Evolutionary conservation across 2,797 vertebrate genomes (phyloP), one percentile per base, ranked within the genome.

Genomic region (Sebastes kiyomatsui): DNA sequence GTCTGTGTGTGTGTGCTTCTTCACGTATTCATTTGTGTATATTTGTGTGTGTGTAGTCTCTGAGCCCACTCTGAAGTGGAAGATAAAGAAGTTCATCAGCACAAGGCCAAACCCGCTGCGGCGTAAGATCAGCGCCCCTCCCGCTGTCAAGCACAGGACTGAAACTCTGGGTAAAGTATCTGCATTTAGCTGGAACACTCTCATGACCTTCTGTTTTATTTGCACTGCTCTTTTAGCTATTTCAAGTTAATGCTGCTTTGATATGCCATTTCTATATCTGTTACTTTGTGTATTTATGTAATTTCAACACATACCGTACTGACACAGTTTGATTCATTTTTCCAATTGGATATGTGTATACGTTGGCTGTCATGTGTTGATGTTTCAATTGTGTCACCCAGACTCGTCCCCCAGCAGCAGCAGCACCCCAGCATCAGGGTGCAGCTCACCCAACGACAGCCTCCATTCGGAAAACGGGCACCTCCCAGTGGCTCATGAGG

Each of bases 21-120:
- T 72, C n/a, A 30, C 56, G 0, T 69, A 14, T 75, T 66, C 12
- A 67, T 81, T 33, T 77, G 4, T 80, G 35, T 81, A 3, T 61
- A 2, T 81, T 18, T 84, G 42, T 85, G 13, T 35, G 38, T 42
- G 38, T 16, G 0, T 89, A 99, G 98, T 96, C 0, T 99, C 97
- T 2, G 97, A 99, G 93, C 97, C 97, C 86, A 97, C 97, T 90
- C 94, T 98, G 90, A 98, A 98, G 93, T 93, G 95, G 86, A 96
- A 97, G 88, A 92, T 95, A 82, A 97, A 96, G 93, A 98, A 97
- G 90, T 95, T 96, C 71, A 94, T 96, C 55, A 96, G 94, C 71
- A 93, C 95, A 33, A 96, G 97, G 83, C 97, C 97, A 86, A 97
- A 96, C 83, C 97, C 97, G 0, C 92, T 98, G 84, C 96, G 90